Evolutionary conservation across 2,113 vertebrate genomes (phyloP), one percentile per base, ranked within the genome.

Genomic region (Catharus fuscescens): DNA sequence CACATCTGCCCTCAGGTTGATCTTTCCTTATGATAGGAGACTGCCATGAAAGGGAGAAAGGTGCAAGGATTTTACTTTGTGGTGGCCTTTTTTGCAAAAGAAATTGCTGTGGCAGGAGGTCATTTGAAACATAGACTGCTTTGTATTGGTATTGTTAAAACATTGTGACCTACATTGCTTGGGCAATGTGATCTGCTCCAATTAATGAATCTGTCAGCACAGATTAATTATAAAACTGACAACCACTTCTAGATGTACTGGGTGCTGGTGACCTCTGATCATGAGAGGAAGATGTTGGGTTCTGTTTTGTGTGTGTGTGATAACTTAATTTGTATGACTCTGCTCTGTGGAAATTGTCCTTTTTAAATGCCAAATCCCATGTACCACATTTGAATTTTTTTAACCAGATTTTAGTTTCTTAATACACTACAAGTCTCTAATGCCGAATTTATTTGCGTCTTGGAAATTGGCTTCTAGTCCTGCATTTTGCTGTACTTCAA

Each of bases 191-290:
- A 78, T 95, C 78, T 80, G 65, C 66, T 96, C 74, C 57, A 76
- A 91, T 97, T 94, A 97, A 89, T 93, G 74, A 66, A 85, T 86
- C 56, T 3, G 3, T 91, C 94, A 84, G 69, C 56, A 36, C 45
- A 90, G 79, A 91, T 92, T 88, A 93, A 93, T 95, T 93, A 66
- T 66, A 88, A 90, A 93, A 69, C 60, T 82, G 92, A 86, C 88
- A 95, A 64, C 29, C 6, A 14, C 64, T 83, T 87, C 56, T 72
- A 73, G 60, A 88, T 72, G 45, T 76, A 50, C 70, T 78, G 65
- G 78, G 7, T 94, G n/a, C 74, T 78, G 66, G 62, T 93, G 92
- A 85, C 66, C 66, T 89, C 78, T 93, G 34, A 76, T 76, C 52
- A 48, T 14, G 32, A 82, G 61, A 93, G 56, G 47, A 90, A 71